A percentile compares a stretch with the other conserved stretches of the same genome.
Evolutionary conservation across 1,140 invertebrate genomes (phyloP).

Genomic region (Chironomus tepperi): DNA sequence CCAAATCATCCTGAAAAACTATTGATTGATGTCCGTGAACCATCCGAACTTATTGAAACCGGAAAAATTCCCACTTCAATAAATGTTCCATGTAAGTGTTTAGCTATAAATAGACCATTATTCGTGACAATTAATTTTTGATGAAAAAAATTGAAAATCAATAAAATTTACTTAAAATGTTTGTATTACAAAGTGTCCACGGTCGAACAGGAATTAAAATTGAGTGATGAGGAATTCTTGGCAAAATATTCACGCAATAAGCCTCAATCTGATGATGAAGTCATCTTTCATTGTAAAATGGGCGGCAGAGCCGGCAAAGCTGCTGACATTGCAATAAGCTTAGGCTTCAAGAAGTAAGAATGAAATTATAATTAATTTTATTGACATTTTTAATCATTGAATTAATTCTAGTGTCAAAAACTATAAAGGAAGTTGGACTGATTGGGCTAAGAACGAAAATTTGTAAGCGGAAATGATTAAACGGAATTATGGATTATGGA

Average conservation of each 20-base stretch:
- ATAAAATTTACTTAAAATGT: not conserved
- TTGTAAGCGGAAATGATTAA: not conserved
- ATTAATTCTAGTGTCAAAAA: constrained; percentile 67
- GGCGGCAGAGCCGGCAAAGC: constrained; percentile 46
- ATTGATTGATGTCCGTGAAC: constrained; percentile 54
- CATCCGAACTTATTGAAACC: constrained; percentile 49
- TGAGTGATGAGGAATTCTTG: constrained; percentile 43
- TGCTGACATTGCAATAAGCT: constrained; percentile 40
- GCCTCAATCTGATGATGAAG: constrained; percentile 40
- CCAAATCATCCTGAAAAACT: constrained; percentile 32
- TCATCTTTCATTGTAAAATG: constrained; percentile 48
- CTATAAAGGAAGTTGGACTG: constrained; percentile 81
- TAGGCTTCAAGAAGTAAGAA: constrained; percentile 46
- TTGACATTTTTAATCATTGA: too few relatives aligned
- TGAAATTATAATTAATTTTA: not conserved
- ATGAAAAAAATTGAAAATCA: not conserved
- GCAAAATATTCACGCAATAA: constrained; percentile 42
- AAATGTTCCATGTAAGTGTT: constrained; percentile 51
- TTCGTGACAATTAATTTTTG: not conserved
- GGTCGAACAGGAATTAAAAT: constrained; percentile 40
- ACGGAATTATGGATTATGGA: too few relatives aligned
- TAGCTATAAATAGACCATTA: not conserved
- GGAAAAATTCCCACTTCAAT: constrained; percentile 53
- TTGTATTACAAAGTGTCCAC: constrained; percentile 39
- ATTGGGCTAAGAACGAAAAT: constrained; percentile 48